Evolutionary conservation across 2,888 invertebrate species (phyloP).

Genomic region (Heliconius ismenius): DNA sequence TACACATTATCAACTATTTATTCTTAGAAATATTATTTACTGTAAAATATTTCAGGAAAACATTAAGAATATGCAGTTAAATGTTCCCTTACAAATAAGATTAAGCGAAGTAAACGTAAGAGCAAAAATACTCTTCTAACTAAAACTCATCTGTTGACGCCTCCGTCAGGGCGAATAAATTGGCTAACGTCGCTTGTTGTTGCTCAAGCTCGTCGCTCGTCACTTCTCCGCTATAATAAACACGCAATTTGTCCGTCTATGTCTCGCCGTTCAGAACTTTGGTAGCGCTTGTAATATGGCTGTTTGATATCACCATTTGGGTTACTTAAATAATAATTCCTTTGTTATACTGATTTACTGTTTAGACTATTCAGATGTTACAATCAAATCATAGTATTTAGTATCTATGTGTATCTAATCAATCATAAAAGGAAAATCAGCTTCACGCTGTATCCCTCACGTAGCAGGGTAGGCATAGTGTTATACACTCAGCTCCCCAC

Average conservation of each 20-base stretch:
- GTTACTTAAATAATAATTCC: not conserved
- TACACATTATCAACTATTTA: too few relatives aligned
- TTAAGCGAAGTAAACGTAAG: not conserved
- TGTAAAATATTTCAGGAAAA: not conserved
- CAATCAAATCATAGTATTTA: not conserved
- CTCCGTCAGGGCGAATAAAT: constrained; percentile 49
- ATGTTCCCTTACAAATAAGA: not conserved
- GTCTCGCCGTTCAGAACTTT: constrained; percentile 6
- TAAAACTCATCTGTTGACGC: constrained; percentile 31
- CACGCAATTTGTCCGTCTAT: constrained; percentile 51
- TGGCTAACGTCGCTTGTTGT: constrained; percentile 53
- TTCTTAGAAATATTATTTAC: not conserved
- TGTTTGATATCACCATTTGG: not conserved
- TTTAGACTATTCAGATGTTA: not conserved
- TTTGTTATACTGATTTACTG: not conserved
- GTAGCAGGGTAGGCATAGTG: too few relatives aligned
- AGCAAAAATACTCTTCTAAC: constrained; percentile 12
- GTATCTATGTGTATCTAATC: too few relatives aligned
- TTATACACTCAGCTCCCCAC: too few relatives aligned
- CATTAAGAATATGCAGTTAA: not conserved
- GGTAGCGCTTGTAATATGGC: not conserved
- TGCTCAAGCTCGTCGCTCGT: constrained; percentile 49
- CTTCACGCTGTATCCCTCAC: too few relatives aligned
- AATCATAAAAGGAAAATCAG: too few relatives aligned
- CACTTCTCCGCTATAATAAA: constrained; percentile 53